These are phyloP conservation scores for Potorous gilbertii DNA, from an alignment of 2,797 vertebrate genomes.

Conservation along the genomic window DNA sequence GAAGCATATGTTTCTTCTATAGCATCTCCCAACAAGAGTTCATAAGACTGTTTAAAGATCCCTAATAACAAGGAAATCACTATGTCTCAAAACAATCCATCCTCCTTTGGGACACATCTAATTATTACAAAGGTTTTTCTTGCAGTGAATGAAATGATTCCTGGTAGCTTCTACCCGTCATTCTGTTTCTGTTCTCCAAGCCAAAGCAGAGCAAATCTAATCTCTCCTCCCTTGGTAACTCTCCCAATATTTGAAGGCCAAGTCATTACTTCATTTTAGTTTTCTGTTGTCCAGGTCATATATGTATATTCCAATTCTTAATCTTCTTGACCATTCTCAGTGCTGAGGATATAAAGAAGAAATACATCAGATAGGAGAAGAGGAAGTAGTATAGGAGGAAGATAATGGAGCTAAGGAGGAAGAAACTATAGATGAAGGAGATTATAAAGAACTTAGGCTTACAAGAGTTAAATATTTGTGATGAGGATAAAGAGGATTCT, in stretches of 20 bases:
- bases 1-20: background rate
- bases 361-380: background rate
- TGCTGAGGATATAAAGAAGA: background rate
- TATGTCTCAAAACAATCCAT: background rate
- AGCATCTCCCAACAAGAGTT: background rate
- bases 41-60: background rate
- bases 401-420: background rate
- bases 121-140: background rate
- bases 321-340: background rate
- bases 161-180: background rate
- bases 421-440: background rate
- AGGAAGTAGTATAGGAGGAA: background rate
- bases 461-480: background rate
- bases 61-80: background rate
- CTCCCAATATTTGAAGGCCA: background rate
- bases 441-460: background rate
- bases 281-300: background rate
- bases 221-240: background rate
- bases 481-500: background rate
- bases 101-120: background rate
- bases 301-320: background rate
- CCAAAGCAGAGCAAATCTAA: background rate
- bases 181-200: background rate
- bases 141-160: background rate
- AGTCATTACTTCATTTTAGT: background rate